Evolutionary conservation across 2,888 invertebrate genomes (phyloP), one percentile per base, ranked within the genome.

Genomic region (Andricus quercusramuli): DNA sequence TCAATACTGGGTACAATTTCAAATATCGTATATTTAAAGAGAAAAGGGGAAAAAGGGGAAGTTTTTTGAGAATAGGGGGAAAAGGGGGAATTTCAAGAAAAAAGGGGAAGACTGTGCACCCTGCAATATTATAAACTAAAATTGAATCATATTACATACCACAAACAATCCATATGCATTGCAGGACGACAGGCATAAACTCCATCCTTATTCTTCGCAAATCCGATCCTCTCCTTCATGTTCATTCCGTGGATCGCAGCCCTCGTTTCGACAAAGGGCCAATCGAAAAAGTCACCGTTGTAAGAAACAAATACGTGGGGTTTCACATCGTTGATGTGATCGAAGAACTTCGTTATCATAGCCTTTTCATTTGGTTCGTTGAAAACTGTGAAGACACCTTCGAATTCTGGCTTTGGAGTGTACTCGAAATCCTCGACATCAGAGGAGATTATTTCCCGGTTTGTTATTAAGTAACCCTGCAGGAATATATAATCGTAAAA

Each of bases 381-480:
- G 92, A 96, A 99, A 64, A 99, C 95, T 29, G 96, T 96, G 89
- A 99, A 99, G 83, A 93, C 91, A 86, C 99, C 99, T 93, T 98
- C 98, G 93, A 98, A 99, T 93, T 99, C 99, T 5, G 99, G 99
- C 90, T 97, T 97, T 0, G 99, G 99, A 0, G 99, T 99, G 90
- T 99, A 99, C 92, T 99, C 99, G 93, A 99, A 99, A 93, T 99
- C 97, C 74, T 98, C 97, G 6, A 99, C 98, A 93, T 99, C 98
- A 17, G 95, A 94, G 0, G 99, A 97, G 79, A 99, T 96, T 56
- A 99, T 99, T 93, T 99, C 99, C 83, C 99, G 95, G 92, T 99
- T 99, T 56, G 98, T 99, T 82, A 99, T 99, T 85, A 99, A 94
- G 93, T 95, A 99, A 9, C 96, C 97, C 95, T 95, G 88, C 32